Evolutionary conservation across 2,113 vertebrate genomes (phyloP).

Genomic region (Hydrolagus affinis): DNA sequence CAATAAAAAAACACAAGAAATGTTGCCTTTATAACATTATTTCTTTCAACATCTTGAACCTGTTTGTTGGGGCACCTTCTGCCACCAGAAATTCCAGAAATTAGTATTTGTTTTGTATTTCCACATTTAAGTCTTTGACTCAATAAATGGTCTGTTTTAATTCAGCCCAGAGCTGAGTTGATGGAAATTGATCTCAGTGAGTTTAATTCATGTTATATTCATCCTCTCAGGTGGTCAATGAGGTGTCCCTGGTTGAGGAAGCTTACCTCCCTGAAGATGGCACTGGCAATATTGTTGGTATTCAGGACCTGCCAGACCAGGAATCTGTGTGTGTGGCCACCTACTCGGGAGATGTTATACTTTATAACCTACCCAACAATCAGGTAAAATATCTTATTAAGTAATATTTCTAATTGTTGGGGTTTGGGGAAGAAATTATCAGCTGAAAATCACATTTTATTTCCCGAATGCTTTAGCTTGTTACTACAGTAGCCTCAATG

Average conservation of each 20-base stretch:
- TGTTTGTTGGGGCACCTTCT: background rate
- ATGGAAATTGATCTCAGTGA: background rate
- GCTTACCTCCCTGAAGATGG: constrained; percentile 74
- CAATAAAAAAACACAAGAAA: too few relatives aligned
- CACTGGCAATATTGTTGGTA: constrained; percentile 64
- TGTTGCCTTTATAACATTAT: too few relatives aligned
- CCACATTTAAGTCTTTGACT: background rate
- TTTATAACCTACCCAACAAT: constrained; percentile 65
- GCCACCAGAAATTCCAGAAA: background rate
- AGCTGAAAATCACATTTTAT: background rate
- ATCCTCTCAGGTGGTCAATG: constrained; percentile 58
- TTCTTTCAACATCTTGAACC: background rate
- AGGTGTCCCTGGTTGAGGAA: constrained; percentile 62
- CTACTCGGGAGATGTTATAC: constrained; percentile 72
- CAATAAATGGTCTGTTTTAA: background rate
- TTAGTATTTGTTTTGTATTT: background rate
- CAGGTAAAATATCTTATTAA: constrained; percentile 55
- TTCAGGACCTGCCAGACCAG: constrained; percentile 78
- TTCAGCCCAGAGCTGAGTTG: background rate
- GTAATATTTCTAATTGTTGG: background rate
- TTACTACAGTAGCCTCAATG: background rate
- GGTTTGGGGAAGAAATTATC: background rate
- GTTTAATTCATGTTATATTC: background rate
- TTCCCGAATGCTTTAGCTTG: background rate
- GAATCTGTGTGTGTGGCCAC: constrained; percentile 81